These are phyloP conservation scores for Pristionchus mayeri DNA, from an alignment of 2,888 invertebrate species.

Conservation along the genomic window DNA sequence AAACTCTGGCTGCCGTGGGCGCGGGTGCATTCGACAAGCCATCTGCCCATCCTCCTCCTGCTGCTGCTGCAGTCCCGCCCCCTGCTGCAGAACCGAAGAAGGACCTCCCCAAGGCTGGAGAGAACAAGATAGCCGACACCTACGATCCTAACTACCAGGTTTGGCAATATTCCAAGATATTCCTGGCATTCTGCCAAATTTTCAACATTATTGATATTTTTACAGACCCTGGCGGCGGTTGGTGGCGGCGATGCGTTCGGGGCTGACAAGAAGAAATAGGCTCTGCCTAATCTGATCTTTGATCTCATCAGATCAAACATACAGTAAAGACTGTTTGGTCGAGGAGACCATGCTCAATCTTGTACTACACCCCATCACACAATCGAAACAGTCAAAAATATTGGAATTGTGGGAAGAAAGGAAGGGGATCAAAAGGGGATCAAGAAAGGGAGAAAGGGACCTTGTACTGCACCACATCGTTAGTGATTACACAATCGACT, in stretches of 20 bases:
- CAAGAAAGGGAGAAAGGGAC: too few relatives aligned
- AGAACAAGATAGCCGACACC: slow-evolving; percentile 40
- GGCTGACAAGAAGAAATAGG: slow-evolving; percentile 33
- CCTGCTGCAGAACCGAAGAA: neutral
- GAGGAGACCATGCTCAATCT: too few relatives aligned
- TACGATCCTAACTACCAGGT: too few relatives aligned
- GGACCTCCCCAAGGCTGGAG: slow-evolving; percentile 27
- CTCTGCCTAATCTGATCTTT: neutral
- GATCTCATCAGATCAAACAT: too few relatives aligned
- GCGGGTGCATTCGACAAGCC: neutral
- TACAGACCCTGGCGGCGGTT: slow-evolving; percentile 17
- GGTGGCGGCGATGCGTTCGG: slow-evolving; percentile 18
- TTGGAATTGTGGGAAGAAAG: too few relatives aligned
- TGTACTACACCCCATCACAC: too few relatives aligned
- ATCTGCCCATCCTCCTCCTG: neutral
- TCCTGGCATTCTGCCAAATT: neutral
- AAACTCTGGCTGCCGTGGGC: slow-evolving; percentile 24
- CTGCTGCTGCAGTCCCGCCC: neutral
- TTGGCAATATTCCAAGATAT: too few relatives aligned
- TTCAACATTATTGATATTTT: neutral
- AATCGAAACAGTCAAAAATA: too few relatives aligned
- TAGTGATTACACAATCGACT: too few relatives aligned
- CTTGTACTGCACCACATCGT: too few relatives aligned
- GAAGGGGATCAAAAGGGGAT: too few relatives aligned
- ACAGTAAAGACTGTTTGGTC: slow-evolving; percentile 44